These are phyloP conservation scores for Anoplolepis gracilipes DNA, from an alignment of 1,140 invertebrate genomes.

Conservation along the genomic window DNA sequence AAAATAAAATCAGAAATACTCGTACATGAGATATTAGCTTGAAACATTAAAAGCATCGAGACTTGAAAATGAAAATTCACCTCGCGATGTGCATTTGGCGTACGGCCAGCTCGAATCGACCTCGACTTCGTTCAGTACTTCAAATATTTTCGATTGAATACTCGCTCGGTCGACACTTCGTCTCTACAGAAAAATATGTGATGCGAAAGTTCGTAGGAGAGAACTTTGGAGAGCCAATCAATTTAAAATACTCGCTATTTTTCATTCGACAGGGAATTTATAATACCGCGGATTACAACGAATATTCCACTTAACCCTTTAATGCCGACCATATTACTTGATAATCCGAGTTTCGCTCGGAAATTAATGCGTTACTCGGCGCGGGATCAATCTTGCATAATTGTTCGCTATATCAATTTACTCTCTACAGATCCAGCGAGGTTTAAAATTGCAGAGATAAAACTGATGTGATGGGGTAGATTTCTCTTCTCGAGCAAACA, in stretches of 20 bases:
- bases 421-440: background rate
- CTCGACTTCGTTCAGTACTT: background rate
- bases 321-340: slow-evolving; percentile 53
- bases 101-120: slow-evolving; percentile 47
- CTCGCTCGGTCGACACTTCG: slow-evolving; percentile 10
- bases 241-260: slow-evolving; percentile 48
- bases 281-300: slow-evolving; percentile 35
- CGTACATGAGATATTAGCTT: background rate
- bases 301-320: slow-evolving; percentile 52
- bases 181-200: slow-evolving; percentile 25
- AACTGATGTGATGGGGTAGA: no score
- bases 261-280: slow-evolving; percentile 39
- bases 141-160: slow-evolving; percentile 40
- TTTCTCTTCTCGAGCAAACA: background rate
- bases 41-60: slow-evolving; percentile 24
- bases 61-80: slow-evolving; percentile 55
- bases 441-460: slow-evolving; percentile 41
- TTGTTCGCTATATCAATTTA: slow-evolving; percentile 57
- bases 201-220: no score
- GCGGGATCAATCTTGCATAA: slow-evolving; percentile 55
- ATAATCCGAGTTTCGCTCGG: slow-evolving; percentile 48
- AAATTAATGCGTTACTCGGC: slow-evolving; percentile 53
- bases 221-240: slow-evolving; percentile 27
- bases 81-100: slow-evolving; percentile 35
- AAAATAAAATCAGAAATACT: slow-evolving; percentile 9